phyloP scores from a whole-genome alignment of 1,140 invertebrate species.

The Drosophila jambulina region DNA sequence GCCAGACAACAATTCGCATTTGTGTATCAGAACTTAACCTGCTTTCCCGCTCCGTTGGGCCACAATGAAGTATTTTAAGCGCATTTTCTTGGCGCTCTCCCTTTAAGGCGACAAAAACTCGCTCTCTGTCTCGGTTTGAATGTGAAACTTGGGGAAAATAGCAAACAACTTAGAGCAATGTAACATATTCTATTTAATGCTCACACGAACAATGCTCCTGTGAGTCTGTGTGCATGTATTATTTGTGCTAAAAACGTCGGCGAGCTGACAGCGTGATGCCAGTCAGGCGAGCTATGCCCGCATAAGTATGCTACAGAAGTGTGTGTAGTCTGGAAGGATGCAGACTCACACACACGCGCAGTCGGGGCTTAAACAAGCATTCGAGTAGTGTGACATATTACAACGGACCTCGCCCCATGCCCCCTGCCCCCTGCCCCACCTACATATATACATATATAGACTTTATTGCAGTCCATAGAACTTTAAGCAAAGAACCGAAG shows the following conservation, averaged over 20 bases:
- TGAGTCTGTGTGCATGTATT: slow-evolving; percentile 45
- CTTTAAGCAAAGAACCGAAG: slow-evolving; percentile 43
- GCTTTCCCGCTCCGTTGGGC: slow-evolving; percentile 9
- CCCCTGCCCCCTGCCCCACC: slow-evolving; percentile 14
- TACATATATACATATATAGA: background rate
- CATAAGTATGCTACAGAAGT: slow-evolving; percentile 72
- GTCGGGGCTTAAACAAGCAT: slow-evolving; percentile 67
- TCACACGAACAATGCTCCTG: slow-evolving; percentile 29
- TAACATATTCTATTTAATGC: slow-evolving; percentile 50
- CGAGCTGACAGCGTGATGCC: slow-evolving; percentile 74
- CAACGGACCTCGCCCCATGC: slow-evolving; percentile 43
- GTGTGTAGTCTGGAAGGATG: slow-evolving; percentile 38
- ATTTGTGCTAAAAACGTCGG: slow-evolving; percentile 78
- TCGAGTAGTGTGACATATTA: slow-evolving; percentile 79
- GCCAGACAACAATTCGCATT: background rate
- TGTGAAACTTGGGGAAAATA: slow-evolving; percentile 61
- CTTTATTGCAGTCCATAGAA: slow-evolving; percentile 25
- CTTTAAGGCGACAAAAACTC: slow-evolving; percentile 39
- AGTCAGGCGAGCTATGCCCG: slow-evolving; percentile 62
- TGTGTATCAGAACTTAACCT: slow-evolving; percentile 16
- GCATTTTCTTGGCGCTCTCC: slow-evolving; percentile 25
- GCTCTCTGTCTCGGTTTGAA: slow-evolving; percentile 33
- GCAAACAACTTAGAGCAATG: slow-evolving; percentile 62
- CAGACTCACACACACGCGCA: slow-evolving; percentile 14
- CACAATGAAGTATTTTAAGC: slow-evolving; percentile 33